Evolutionary conservation across 1,140 invertebrate species (phyloP).

Genomic region (Papilio helenus): DNA sequence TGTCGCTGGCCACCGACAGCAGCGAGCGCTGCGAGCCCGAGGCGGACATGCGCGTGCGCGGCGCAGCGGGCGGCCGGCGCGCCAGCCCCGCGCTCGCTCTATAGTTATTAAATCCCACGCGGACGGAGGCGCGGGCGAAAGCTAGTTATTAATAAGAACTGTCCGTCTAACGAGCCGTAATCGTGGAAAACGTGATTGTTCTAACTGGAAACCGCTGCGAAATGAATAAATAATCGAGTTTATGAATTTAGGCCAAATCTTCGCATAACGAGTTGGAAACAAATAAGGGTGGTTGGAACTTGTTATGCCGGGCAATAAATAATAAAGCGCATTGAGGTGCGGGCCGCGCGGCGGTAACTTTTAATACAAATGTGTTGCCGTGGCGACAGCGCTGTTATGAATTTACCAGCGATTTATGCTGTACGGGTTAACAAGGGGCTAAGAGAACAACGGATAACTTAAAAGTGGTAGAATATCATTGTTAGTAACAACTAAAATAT

Average conservation of each 20-base stretch:
- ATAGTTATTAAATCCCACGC: too few species aligned
- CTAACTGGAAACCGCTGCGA: neutral
- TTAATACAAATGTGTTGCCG: constrained; percentile 65
- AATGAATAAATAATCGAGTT: constrained; percentile 77
- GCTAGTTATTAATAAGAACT: constrained; percentile 12
- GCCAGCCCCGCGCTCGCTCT: constrained; percentile 50
- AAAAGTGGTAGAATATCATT: neutral
- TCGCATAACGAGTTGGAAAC: constrained; percentile 77
- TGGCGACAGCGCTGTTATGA: constrained; percentile 29
- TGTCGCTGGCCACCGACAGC: constrained; percentile 79
- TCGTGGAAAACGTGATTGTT: constrained; percentile 29
- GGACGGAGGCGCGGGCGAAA: neutral
- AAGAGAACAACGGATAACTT: neutral
- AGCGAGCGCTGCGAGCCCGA: constrained; percentile 75
- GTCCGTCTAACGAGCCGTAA: neutral
- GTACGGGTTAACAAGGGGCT: neutral
- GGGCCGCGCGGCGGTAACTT: constrained; percentile 58
- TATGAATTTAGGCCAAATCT: constrained; percentile 74
- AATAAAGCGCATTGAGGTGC: constrained; percentile 66
- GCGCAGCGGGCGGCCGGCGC: constrained; percentile 59
- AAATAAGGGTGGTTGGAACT: constrained; percentile 68
- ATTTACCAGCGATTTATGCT: constrained; percentile 13
- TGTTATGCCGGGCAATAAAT: constrained; percentile 74
- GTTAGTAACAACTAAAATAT: too few species aligned
- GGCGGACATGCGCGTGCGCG: constrained; percentile 51